Percentiles rank a stretch among this genome's conserved stretches.
Conservation (phyloP, 1,140 invertebrate species). For the Spodoptera litura region DNA sequence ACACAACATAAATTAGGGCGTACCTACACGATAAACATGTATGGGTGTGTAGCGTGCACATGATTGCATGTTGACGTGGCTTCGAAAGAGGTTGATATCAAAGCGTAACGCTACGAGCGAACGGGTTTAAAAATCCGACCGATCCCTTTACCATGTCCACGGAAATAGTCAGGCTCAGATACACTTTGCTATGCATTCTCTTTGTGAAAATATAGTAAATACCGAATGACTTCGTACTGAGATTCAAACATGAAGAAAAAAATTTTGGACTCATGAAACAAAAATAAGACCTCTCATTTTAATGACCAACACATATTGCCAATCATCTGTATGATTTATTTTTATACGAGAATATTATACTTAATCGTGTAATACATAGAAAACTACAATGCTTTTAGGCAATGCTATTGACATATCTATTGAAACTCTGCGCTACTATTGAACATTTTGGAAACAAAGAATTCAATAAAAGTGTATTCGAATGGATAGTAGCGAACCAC, state of each 20-base stretch:
- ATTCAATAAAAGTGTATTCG: too few relatives aligned
- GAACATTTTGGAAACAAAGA: too few relatives aligned
- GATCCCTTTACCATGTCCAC: slow-evolving; percentile 58
- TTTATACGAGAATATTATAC: too few relatives aligned
- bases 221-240: background rate
- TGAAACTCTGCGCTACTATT: too few relatives aligned
- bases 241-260: background rate
- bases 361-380: too few relatives aligned
- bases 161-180: slow-evolving; percentile 46
- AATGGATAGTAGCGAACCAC: too few relatives aligned
- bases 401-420: too few relatives aligned
- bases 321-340: too few relatives aligned
- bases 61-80: slow-evolving; percentile 61
- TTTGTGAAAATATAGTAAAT: slow-evolving; percentile 10
- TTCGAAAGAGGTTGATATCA: slow-evolving; percentile 69
- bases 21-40: slow-evolving; percentile 32
- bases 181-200: slow-evolving; percentile 25
- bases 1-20: slow-evolving; percentile 31
- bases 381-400: too few relatives aligned
- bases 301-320: too few relatives aligned
- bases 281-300: too few relatives aligned
- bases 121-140: slow-evolving; percentile 63
- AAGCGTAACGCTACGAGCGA: slow-evolving; percentile 67
- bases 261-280: too few relatives aligned
- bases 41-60: slow-evolving; percentile 55